Conservation (phyloP, 2,888 invertebrate genomes). For the Leucophora obtusa region DNA sequence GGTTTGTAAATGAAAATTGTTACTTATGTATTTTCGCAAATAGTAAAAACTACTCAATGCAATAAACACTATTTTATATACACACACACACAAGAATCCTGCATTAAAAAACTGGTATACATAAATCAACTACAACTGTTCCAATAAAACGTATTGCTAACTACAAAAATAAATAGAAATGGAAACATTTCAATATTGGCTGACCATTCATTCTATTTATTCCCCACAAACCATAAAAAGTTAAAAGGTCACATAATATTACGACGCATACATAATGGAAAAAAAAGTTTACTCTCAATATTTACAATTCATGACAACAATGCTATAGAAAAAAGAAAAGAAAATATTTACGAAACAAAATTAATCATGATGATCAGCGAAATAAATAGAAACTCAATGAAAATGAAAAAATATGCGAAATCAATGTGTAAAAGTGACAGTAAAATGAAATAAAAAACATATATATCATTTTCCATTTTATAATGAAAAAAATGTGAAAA, state of each 20-base stretch:
- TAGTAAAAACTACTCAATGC: no score
- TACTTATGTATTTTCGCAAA: no score
- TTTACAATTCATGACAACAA: slow-evolving; percentile 44
- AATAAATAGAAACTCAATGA: not conserved
- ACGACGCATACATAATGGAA: not conserved
- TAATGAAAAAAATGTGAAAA: no score
- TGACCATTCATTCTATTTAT: not conserved
- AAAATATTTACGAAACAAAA: slow-evolving; percentile 12
- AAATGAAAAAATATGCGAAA: not conserved
- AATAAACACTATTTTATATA: not conserved
- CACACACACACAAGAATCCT: not conserved
- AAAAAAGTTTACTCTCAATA: slow-evolving; percentile 5
- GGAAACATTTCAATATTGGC: not conserved
- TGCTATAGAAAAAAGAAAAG: not conserved
- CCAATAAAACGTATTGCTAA: not conserved
- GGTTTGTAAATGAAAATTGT: no score
- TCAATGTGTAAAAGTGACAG: not conserved
- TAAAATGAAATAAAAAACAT: not conserved
- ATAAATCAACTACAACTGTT: not conserved
- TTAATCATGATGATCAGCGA: slow-evolving; percentile 28
- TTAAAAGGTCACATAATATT: slow-evolving; percentile 44
- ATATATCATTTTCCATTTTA: no score
- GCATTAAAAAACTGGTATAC: not conserved
- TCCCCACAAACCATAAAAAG: slow-evolving; percentile 43
- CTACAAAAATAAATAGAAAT: not conserved